Percentiles rank a stretch among this genome's conserved stretches.
phyloP scores from a whole-genome alignment of 2,113 vertebrate species.

The Pandion haliaetus region DNA sequence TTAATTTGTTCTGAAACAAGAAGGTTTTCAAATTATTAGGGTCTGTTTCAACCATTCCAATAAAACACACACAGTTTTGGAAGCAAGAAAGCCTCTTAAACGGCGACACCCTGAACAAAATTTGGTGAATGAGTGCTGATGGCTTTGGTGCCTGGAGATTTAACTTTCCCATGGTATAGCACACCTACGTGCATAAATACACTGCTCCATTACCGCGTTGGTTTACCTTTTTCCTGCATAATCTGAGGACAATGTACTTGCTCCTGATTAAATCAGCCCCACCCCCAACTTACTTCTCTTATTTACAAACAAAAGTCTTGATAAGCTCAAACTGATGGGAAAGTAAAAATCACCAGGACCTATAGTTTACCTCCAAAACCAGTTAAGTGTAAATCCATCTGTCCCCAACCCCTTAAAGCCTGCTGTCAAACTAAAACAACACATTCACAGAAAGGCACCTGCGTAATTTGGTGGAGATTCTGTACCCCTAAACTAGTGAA shows the following conservation, averaged over 20 bases:
- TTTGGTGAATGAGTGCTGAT: background rate
- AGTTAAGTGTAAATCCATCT: background rate
- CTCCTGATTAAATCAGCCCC: background rate
- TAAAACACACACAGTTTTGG: background rate
- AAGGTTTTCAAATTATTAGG: background rate
- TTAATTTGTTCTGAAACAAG: background rate
- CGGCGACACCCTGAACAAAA: background rate
- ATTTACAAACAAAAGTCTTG: background rate
- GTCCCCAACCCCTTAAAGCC: background rate
- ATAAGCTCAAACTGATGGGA: background rate
- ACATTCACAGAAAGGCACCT: background rate
- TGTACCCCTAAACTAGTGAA: background rate
- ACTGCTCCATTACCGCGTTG: background rate
- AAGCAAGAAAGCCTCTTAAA: background rate
- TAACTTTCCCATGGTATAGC: background rate
- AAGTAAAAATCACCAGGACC: background rate
- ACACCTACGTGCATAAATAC: background rate
- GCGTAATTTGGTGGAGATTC: background rate
- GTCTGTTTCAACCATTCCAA: background rate
- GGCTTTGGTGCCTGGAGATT: background rate
- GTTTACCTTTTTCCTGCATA: background rate
- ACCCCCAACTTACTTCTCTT: background rate
- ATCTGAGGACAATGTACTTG: background rate
- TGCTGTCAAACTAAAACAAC: background rate
- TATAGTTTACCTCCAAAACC: background rate